Percentiles rank a stretch among this genome's conserved stretches.
phyloP scores from a whole-genome alignment of 1,140 invertebrate genomes.

The Pseudomyrmex sp. region DNA sequence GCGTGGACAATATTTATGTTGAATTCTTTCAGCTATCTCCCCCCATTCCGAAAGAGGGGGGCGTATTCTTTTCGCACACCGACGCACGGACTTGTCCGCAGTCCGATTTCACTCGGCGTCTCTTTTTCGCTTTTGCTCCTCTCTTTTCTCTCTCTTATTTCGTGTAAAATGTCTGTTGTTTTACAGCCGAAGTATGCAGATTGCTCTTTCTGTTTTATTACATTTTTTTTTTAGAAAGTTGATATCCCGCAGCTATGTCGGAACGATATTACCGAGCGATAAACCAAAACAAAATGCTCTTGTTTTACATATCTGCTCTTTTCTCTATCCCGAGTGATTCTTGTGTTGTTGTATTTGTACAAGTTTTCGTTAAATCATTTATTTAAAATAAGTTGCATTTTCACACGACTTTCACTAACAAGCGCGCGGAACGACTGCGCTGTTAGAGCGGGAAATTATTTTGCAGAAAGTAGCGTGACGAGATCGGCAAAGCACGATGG shows the following conservation, averaged over 20 bases:
- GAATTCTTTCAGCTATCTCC: conserved; percentile 59
- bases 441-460: conserved; percentile 34
- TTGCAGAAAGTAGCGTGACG: conserved; percentile 15
- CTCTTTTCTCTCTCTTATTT: not conserved
- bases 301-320: not conserved
- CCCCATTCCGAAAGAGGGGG: not conserved
- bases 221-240: not conserved
- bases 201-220: too few relatives aligned
- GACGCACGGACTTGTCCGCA: not conserved
- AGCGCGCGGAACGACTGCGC: not conserved
- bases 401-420: not conserved
- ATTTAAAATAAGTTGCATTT: not conserved
- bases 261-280: not conserved
- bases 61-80: conserved; percentile 33
- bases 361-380: not conserved
- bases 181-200: not conserved
- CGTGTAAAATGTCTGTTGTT: not conserved
- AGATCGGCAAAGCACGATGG: conserved; percentile 31
- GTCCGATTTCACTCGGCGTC: conserved; percentile 36
- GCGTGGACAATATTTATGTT: conserved; percentile 75
- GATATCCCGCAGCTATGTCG: not conserved
- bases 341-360: not conserved
- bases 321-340: not conserved
- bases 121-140: not conserved
- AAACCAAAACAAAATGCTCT: not conserved